phyloP scores from a whole-genome alignment of 2,797 vertebrate species.

The Mycteria americana region DNA sequence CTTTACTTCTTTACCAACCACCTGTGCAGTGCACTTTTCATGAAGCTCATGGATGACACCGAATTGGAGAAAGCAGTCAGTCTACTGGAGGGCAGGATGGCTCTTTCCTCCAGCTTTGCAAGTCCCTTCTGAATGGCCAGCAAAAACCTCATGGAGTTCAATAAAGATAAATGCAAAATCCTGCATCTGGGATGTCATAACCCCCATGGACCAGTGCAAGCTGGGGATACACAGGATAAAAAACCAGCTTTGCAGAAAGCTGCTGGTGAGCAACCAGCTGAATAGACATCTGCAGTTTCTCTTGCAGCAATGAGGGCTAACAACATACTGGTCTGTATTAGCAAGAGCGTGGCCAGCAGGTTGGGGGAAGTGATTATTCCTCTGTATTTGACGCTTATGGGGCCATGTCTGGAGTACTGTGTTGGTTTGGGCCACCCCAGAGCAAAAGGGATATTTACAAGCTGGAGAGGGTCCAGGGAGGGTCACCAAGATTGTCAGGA shows the following conservation, averaged over 20 bases:
- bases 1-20: not conserved
- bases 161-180: not conserved
- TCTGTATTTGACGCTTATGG: not conserved
- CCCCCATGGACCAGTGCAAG: not conserved
- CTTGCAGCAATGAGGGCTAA: not conserved
- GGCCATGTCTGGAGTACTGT: too few relatives aligned
- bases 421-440: not conserved
- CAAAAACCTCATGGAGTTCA: not conserved
- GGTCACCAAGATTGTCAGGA: not conserved
- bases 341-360: not conserved
- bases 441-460: not conserved
- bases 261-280: not conserved
- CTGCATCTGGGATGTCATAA: not conserved
- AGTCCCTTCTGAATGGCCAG: not conserved
- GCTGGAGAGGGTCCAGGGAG: not conserved
- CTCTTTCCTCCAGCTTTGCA: not conserved
- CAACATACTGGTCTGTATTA: not conserved
- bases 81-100: not conserved
- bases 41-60: not conserved
- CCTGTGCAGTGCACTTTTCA: not conserved
- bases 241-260: not conserved
- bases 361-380: not conserved
- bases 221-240: not conserved
- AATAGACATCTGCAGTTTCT: not conserved
- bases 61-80: not conserved